Base-by-base conservation (phyloP, 1,140 invertebrate species). In the Drosophila serrata region DNA sequence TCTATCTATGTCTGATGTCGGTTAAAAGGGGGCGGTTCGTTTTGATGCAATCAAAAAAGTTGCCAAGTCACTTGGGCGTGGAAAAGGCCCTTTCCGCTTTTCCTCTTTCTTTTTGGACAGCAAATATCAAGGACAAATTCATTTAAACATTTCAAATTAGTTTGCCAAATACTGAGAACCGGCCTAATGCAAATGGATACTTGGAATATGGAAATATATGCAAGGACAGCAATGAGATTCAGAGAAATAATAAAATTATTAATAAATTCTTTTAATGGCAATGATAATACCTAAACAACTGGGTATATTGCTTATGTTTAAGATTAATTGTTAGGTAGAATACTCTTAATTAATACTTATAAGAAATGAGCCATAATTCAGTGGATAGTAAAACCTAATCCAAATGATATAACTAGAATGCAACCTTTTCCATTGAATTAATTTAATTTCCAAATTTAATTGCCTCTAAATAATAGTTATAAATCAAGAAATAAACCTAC, bases 31-130 rank as follows among this genome's bases (percentile, higher is more conserved):
- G 31, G 17, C 13, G 49, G 63, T 53, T 61, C 33, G 59, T 78
- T 78, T 78, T 78, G 75, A 78, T 78, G 75, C 75, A 78, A 78
- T 82, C 75, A 76, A 77, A 85, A 53, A 59, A 84, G 63, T 73
- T 76, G 63, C 67, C 77, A 80, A 84, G 67, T 69, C 55, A 57
- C n/a, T 61, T 45, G 59, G 59, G 58, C 63, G 29, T 48, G 59
- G 67, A 31, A 55, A 64, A 24, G 29, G n/a, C 59, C 45, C 17
- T 27, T 19, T n/a, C 43, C 4, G n/a, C n/a, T 46, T 45, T 40
- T 8, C 13, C 12, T 46, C 6, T 43, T 24, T 12, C 15, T 39
- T 58, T 69, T 58, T 79, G 87, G 76, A 72, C 84, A 82, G 17
- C 67, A 33, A 31, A 40, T 59, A 76, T 79, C 79, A 72, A 72